Evolutionary conservation across 2,113 vertebrate genomes (phyloP).

Genomic region (Eulemur macaco): DNA sequence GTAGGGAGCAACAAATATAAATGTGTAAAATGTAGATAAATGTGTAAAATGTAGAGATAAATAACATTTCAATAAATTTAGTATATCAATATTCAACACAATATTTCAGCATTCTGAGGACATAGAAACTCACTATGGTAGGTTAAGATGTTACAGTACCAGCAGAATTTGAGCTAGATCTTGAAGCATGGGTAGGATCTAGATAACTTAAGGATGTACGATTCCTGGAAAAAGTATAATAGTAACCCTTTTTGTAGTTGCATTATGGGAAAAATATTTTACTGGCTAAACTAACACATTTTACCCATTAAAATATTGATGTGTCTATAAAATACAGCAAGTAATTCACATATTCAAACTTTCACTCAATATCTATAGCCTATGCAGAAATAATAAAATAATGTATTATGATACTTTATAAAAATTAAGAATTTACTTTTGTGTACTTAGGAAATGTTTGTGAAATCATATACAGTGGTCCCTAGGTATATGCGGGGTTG

Average conservation of each 20-base stretch:
- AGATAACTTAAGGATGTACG: neutral
- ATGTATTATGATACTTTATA: neutral
- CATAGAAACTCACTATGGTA: conserved; percentile 24
- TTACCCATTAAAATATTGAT: neutral
- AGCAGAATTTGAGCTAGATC: neutral
- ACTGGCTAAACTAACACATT: neutral
- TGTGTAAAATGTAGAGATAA: neutral
- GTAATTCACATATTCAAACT: neutral
- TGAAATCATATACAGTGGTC: neutral
- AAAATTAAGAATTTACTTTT: conserved; percentile 18
- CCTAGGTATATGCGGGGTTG: too few relatives aligned
- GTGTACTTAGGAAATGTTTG: neutral
- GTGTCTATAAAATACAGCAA: neutral
- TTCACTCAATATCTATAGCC: neutral
- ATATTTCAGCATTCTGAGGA: conserved; percentile 2
- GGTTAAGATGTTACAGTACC: neutral
- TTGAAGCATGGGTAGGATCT: neutral
- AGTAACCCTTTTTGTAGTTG: neutral
- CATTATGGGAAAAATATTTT: neutral
- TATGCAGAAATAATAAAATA: neutral
- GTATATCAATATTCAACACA: neutral
- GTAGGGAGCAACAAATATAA: neutral
- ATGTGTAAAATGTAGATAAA: too few relatives aligned
- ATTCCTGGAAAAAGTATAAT: neutral
- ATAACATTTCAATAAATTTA: neutral